Evolutionary conservation across 2,797 vertebrate genomes (phyloP).

Genomic region (Helostoma temminkii): DNA sequence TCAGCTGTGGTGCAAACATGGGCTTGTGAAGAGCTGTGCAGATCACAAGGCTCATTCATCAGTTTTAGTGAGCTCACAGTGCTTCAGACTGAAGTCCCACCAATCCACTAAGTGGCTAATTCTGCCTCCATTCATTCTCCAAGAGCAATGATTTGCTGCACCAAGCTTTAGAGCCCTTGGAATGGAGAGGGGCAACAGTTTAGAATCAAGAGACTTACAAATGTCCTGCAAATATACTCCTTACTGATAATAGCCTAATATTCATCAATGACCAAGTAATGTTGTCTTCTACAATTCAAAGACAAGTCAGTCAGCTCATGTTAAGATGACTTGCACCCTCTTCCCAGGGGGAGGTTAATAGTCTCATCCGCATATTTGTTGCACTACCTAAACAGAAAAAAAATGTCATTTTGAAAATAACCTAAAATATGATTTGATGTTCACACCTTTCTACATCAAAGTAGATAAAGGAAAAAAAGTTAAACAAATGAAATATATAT

Average conservation of each 20-base stretch:
- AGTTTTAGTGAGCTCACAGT: slow-evolving; percentile 15
- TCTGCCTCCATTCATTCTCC: slow-evolving; percentile 31
- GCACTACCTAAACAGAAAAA: too few relatives aligned
- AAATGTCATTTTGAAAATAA: too few relatives aligned
- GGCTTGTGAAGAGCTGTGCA: slow-evolving; percentile 20
- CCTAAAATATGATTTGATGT: too few relatives aligned
- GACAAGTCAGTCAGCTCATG: too few relatives aligned
- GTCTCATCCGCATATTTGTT: too few relatives aligned
- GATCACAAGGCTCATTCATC: slow-evolving; percentile 32
- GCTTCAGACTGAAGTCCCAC: slow-evolving; percentile 27
- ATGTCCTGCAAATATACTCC: neutral
- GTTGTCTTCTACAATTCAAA: too few relatives aligned
- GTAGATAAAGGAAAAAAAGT: too few relatives aligned
- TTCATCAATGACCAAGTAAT: neutral
- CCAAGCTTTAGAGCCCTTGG: neutral
- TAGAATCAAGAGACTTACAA: neutral
- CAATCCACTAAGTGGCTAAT: slow-evolving; percentile 16
- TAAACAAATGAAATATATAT: too few relatives aligned
- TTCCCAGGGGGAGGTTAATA: too few relatives aligned
- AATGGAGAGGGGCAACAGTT: neutral
- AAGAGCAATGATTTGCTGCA: slow-evolving; percentile 16
- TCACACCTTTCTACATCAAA: too few relatives aligned
- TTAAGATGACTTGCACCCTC: too few relatives aligned
- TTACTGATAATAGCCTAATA: neutral
- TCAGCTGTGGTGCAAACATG: slow-evolving; percentile 25